phyloP scores from a whole-genome alignment of 2,888 invertebrate genomes.

The Criorhina ranunculi region DNA sequence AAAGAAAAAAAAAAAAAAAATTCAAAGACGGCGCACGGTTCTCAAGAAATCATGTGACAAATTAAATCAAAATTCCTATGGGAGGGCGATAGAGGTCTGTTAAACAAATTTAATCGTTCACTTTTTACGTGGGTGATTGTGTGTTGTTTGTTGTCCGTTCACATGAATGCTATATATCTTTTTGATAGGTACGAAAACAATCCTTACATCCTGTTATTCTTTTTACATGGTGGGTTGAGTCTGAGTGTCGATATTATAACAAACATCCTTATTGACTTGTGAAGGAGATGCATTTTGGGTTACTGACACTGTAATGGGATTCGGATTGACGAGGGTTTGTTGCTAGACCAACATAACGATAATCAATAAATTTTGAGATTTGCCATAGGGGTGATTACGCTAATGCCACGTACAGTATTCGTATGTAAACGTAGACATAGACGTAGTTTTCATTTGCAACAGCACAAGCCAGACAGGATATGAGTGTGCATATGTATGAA shows the following conservation, averaged over 20 bases:
- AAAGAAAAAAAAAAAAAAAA: too few species aligned
- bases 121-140: constrained; percentile 15
- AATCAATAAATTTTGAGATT: constrained; percentile 27
- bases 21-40: constrained; percentile 19
- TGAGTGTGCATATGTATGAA: not conserved
- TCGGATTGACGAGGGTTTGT: constrained; percentile 11
- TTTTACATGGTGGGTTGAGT: not conserved
- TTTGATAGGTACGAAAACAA: not conserved
- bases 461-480: not conserved
- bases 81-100: constrained; percentile 6
- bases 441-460: not conserved
- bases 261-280: not conserved
- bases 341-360: constrained; percentile 8
- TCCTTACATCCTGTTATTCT: not conserved
- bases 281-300: not conserved
- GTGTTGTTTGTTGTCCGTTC: constrained; percentile 6
- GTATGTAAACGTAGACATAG: constrained; percentile 10
- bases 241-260: not conserved
- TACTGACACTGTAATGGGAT: not conserved
- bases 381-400: constrained; percentile 41
- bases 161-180: not conserved
- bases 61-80: constrained; percentile 24
- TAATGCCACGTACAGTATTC: constrained; percentile 43
- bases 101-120: constrained; percentile 3
- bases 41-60: constrained; percentile 42